A percentile compares a stretch with the other conserved stretches of the same genome.
These are phyloP conservation scores for Athene noctua DNA, from an alignment of 2,113 vertebrate genomes.

Conservation along the genomic window DNA sequence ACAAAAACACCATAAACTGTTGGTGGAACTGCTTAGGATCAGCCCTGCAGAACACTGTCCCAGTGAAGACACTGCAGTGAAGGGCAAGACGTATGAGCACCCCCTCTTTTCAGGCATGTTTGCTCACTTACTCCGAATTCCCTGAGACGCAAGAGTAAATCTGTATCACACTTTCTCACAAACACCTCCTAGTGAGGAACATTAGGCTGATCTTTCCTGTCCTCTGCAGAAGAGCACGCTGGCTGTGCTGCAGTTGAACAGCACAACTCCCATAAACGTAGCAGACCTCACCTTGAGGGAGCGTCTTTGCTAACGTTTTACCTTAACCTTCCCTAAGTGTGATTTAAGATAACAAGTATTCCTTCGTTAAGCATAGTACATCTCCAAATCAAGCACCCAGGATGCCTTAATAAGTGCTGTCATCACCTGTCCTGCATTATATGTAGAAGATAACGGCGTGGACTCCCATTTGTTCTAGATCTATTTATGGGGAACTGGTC, in stretches of 20 bases:
- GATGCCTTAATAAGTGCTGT: background rate
- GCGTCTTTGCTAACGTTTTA: background rate
- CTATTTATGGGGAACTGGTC: rapidly evolving
- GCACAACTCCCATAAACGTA: background rate
- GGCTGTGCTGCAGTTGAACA: background rate
- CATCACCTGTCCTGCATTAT: background rate
- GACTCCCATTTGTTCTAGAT: background rate
- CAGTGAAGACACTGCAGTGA: background rate
- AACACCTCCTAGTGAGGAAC: background rate
- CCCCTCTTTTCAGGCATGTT: background rate
- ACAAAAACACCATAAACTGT: background rate
- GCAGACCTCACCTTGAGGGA: background rate
- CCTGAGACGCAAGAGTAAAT: background rate
- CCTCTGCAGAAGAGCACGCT: background rate
- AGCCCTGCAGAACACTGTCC: background rate
- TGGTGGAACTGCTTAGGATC: background rate
- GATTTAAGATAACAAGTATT: background rate
- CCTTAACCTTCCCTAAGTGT: background rate
- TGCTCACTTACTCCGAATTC: background rate
- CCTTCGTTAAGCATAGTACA: background rate
- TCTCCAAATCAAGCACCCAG: background rate
- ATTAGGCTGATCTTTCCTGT: background rate
- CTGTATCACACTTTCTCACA: background rate
- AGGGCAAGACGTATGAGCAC: rapidly evolving
- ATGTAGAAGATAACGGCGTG: background rate